phyloP scores from a whole-genome alignment of 2,113 vertebrate genomes.

The Nothocercus nigrocapillus region DNA sequence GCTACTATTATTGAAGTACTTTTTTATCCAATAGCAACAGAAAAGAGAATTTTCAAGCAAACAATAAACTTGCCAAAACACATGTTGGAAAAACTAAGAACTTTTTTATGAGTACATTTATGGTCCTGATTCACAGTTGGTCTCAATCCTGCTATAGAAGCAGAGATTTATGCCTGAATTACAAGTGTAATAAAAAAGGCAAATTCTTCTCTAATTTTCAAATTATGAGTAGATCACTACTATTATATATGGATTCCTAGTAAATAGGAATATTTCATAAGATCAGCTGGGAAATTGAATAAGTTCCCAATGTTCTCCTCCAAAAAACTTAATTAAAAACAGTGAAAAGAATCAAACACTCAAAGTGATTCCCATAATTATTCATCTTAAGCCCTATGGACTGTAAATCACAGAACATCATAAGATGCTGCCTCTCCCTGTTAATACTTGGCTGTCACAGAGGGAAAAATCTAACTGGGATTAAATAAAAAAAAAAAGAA shows the following conservation, averaged over 20 bases:
- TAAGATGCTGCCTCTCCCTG: not conserved
- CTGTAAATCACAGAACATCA: not conserved
- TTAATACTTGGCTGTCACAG: not conserved
- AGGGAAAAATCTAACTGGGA: not conserved
- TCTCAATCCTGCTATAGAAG: not conserved
- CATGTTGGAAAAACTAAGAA: not conserved
- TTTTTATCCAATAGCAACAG: not conserved
- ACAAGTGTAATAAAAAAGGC: not conserved
- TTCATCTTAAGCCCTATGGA: not conserved
- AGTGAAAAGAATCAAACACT: not conserved
- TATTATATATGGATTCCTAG: not conserved
- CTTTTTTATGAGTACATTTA: not conserved
- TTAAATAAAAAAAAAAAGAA: not conserved
- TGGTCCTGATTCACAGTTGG: fast-evolving
- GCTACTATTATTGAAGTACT: not conserved
- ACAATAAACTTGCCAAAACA: not conserved
- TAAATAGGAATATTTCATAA: not conserved
- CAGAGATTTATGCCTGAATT: not conserved
- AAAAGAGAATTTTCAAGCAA: not conserved
- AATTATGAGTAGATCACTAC: not conserved
- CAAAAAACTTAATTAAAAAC: not conserved
- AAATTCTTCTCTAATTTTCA: not conserved
- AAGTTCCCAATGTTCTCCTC: not conserved
- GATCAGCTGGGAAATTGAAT: not conserved
- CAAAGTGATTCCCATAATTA: not conserved